Evolutionary conservation across 2,113 vertebrate species (phyloP).

Genomic region (Apodemus speciosus): DNA sequence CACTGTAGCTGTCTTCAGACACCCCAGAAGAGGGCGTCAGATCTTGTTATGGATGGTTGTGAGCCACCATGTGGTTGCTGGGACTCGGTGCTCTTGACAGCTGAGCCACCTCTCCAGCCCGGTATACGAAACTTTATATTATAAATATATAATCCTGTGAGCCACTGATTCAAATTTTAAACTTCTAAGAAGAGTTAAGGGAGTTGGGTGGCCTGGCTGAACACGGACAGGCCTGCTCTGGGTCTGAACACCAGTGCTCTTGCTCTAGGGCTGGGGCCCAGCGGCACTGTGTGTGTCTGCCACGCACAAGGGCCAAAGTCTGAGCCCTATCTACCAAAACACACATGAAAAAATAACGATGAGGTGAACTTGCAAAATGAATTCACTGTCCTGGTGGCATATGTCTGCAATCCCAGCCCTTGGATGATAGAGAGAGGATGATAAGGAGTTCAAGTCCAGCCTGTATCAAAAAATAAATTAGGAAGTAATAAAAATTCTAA

Average conservation of each 20-base stretch:
- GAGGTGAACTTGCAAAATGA: not conserved
- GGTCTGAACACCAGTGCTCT: not conserved
- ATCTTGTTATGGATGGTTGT: too few species aligned
- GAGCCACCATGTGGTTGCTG: too few species aligned
- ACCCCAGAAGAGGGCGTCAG: too few species aligned
- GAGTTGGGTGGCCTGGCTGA: not conserved
- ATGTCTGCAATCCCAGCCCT: not conserved
- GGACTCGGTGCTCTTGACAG: too few species aligned
- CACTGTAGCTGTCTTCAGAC: too few species aligned
- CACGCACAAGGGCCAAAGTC: not conserved
- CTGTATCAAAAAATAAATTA: not conserved
- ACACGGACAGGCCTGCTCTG: not conserved
- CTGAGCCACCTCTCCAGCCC: too few species aligned
- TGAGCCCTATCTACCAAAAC: not conserved
- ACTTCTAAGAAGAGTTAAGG: not conserved
- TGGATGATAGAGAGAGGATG: not conserved
- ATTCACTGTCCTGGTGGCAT: not conserved
- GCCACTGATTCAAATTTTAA: slow-evolving; percentile 37
- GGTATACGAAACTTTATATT: not conserved
- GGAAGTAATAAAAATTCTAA: not conserved
- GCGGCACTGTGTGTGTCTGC: not conserved
- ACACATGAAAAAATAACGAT: slow-evolving; percentile 33
- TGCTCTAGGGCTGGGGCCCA: not conserved
- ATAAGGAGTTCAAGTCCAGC: not conserved
- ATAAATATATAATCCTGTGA: not conserved